These are phyloP conservation scores for Drosophila quasianomalipes DNA, from an alignment of 2,888 invertebrate genomes.

Conservation along the genomic window DNA sequence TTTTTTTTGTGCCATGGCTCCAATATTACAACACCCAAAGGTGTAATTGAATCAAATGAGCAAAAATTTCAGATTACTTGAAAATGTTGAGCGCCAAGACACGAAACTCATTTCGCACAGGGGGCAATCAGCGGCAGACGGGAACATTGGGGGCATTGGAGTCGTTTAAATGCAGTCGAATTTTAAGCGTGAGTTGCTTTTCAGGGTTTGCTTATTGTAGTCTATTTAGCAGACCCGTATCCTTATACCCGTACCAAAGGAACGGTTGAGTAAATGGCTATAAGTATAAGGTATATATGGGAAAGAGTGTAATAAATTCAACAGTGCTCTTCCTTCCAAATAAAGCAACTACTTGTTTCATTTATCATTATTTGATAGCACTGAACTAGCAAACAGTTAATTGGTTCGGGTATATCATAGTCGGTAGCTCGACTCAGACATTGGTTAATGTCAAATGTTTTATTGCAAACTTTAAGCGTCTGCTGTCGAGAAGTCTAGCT, in stretches of 20 bases:
- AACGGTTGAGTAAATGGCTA: neutral
- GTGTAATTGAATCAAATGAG: constrained; percentile 84
- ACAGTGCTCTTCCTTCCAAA: neutral
- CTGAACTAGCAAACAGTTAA: neutral
- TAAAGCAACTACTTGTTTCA: neutral
- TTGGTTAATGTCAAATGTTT: constrained; percentile 5
- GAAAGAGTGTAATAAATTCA: neutral
- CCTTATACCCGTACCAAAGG: neutral
- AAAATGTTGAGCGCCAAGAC: constrained; percentile 62
- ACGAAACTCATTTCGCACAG: constrained; percentile 61
- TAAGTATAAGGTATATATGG: neutral
- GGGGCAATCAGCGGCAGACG: constrained; percentile 57
- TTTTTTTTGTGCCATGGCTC: constrained; percentile 10
- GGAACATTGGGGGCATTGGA: constrained; percentile 1
- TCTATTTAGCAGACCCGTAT: neutral
- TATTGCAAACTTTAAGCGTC: constrained; percentile 22
- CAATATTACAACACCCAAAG: constrained; percentile 84
- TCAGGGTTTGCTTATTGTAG: constrained; percentile 9
- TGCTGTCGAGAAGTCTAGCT: constrained; percentile 5
- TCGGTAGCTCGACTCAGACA: neutral
- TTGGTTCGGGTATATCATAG: constrained; percentile 9
- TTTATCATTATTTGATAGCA: neutral
- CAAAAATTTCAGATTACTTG: constrained; percentile 76
- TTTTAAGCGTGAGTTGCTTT: constrained; percentile 7
- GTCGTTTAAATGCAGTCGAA: constrained; percentile 50